A percentile compares a stretch with the other conserved stretches of the same genome.
Evolutionary conservation across 53 echinoderm and acorn worm genomes (phyloP).

Genomic region (Holothuria scabra): DNA sequence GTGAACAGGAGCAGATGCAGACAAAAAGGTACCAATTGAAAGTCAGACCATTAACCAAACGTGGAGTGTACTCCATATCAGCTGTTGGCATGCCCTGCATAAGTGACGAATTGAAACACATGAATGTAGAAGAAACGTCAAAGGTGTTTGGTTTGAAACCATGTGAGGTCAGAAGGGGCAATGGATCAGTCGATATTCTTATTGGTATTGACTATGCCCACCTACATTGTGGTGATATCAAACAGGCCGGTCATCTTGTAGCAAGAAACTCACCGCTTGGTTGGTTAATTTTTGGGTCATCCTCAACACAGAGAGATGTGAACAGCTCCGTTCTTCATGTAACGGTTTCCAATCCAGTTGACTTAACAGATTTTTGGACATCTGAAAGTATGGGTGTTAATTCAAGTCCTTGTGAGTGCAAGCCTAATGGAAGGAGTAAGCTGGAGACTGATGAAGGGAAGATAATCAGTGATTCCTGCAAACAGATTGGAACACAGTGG

Average conservation of each 20-base stretch:
- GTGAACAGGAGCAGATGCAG: slow-evolving; percentile 26
- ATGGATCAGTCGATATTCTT: slow-evolving; percentile 52
- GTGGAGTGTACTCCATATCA: slow-evolving; percentile 19
- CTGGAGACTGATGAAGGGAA: slow-evolving; percentile 54
- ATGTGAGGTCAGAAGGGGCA: slow-evolving; percentile 13
- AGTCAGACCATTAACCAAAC: background rate
- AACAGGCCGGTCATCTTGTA: slow-evolving; percentile 38
- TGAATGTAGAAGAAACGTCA: slow-evolving; percentile 12
- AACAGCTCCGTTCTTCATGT: slow-evolving; percentile 48
- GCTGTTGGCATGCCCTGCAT: slow-evolving; percentile 64
- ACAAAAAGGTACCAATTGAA: slow-evolving; percentile 22
- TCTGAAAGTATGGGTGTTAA: slow-evolving; percentile 62
- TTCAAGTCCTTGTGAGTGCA: slow-evolving; percentile 36
- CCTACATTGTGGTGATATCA: slow-evolving; percentile 36
- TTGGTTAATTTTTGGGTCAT: slow-evolving; percentile 68
- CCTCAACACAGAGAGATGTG: background rate
- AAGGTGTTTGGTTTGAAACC: slow-evolving; percentile 6
- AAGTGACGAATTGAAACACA: slow-evolving; percentile 39
- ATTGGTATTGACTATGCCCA: slow-evolving; percentile 53
- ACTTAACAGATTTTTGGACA: slow-evolving; percentile 65
- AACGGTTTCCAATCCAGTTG: slow-evolving; percentile 48
- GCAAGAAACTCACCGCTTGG: slow-evolving; percentile 58
- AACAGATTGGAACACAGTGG: slow-evolving; percentile 66
- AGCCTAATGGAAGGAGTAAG: slow-evolving; percentile 37
- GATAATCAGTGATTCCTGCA: slow-evolving; percentile 48